Evolutionary conservation across 2,797 vertebrate genomes (phyloP).

Genomic region (Myotis vivesi): DNA sequence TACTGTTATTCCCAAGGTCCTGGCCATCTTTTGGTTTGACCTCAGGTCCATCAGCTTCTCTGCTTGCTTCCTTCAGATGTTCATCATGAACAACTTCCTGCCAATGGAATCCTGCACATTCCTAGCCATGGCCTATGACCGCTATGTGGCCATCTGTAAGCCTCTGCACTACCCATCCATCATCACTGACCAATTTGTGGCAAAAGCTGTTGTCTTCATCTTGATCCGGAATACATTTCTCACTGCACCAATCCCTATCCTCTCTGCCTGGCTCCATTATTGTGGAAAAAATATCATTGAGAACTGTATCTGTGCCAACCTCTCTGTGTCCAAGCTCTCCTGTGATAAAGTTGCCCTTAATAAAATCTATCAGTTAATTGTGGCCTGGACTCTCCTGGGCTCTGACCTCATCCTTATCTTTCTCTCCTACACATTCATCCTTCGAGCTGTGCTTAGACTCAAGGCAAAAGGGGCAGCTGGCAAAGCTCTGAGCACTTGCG

Average conservation of each 20-base stretch:
- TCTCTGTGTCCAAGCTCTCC: neutral
- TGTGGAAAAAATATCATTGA: conserved; percentile 34
- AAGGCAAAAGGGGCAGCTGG: neutral
- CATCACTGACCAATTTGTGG: conserved; percentile 51
- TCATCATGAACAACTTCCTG: conserved; percentile 39
- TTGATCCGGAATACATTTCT: neutral
- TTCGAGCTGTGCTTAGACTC: neutral
- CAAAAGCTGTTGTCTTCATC: neutral
- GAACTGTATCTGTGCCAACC: conserved; percentile 46
- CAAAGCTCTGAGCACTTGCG: conserved; percentile 30
- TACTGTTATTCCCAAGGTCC: conserved; percentile 65
- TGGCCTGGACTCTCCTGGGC: neutral
- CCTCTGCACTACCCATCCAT: conserved; percentile 76
- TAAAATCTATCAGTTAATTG: neutral
- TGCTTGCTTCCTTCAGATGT: conserved; percentile 70
- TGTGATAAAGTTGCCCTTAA: neutral
- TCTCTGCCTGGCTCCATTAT: neutral
- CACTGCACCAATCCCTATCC: neutral
- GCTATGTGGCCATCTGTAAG: conserved; percentile 75
- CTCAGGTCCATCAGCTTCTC: conserved; percentile 54
- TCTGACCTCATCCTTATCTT: neutral
- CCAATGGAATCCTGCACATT: conserved; percentile 82
- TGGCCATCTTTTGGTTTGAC: conserved; percentile 65
- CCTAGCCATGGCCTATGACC: conserved; percentile 77
- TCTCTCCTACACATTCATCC: neutral